Evolutionary conservation across 2,113 vertebrate species (phyloP).

Genomic region (Podarcis cretensis): DNA sequence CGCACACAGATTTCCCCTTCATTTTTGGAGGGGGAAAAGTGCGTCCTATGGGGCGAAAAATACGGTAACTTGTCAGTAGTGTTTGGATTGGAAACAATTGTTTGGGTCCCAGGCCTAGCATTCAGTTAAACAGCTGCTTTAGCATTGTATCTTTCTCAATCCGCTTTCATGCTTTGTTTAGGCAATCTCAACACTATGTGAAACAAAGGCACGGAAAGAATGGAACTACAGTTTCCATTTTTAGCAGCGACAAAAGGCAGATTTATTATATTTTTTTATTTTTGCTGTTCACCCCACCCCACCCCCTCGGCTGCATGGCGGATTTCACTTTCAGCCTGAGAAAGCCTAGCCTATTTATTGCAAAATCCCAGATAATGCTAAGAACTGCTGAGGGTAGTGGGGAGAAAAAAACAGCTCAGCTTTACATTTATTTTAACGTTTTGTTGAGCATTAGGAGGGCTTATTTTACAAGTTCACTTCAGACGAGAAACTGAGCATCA

Average conservation of each 20-base stretch:
- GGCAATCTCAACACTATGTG: constrained; percentile 48
- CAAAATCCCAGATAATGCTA: constrained; percentile 35
- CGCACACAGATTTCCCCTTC: too few species aligned
- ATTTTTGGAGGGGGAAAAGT: too few species aligned
- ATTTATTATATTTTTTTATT: neutral
- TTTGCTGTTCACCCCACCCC: neutral
- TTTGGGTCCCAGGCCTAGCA: neutral
- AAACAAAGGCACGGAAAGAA: constrained; percentile 55
- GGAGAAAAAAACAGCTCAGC: neutral
- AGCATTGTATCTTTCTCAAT: constrained; percentile 62
- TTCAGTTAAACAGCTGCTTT: constrained; percentile 64
- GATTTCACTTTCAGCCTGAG: constrained; percentile 41
- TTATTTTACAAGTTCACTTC: constrained; percentile 3
- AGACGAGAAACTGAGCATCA: neutral
- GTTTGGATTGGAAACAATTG: neutral
- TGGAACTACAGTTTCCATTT: constrained; percentile 43
- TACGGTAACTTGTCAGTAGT: neutral
- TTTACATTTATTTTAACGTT: constrained; percentile 19
- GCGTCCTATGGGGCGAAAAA: too few species aligned
- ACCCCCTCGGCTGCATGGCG: constrained; percentile 15
- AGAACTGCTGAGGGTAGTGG: neutral
- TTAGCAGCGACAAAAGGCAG: constrained; percentile 36
- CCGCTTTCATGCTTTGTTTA: constrained; percentile 53
- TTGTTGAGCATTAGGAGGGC: neutral
- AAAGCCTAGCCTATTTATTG: constrained; percentile 15